These are phyloP conservation scores for Hippopotamyrus pictus DNA, from an alignment of 2,797 vertebrate species.

Conservation along the genomic window DNA sequence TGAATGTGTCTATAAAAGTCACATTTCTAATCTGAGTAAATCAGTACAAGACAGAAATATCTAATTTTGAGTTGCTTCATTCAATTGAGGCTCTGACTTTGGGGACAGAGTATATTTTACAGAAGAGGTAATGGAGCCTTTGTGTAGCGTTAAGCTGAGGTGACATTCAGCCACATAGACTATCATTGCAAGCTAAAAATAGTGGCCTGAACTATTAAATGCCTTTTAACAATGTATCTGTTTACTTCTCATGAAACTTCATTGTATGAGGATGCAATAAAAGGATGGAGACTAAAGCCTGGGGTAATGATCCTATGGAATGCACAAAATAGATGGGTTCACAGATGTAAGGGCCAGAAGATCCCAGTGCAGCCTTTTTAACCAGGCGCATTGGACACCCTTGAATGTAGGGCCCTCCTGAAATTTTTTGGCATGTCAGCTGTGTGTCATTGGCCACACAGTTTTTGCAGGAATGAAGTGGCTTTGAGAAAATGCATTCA, in stretches of 20 bases:
- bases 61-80: conserved; percentile 19
- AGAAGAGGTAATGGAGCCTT: conserved; percentile 29
- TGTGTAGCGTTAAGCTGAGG: conserved; percentile 44
- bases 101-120: conserved; percentile 33
- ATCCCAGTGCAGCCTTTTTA: conserved; percentile 27
- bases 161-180: conserved; percentile 53
- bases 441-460: neutral
- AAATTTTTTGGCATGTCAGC: neutral
- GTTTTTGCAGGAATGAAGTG: neutral
- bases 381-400: neutral
- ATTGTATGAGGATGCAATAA: conserved; percentile 11
- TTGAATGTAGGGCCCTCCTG: neutral
- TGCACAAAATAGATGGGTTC: neutral
- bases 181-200: conserved; percentile 48
- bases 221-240: conserved; percentile 39
- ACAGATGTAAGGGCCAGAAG: conserved; percentile 28
- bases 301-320: conserved; percentile 35
- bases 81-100: conserved; percentile 21
- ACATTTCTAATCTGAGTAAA: neutral
- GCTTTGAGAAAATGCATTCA: neutral
- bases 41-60: neutral
- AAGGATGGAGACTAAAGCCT: conserved; percentile 24
- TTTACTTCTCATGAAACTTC: conserved; percentile 40
- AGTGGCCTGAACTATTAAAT: conserved; percentile 37
- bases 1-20: neutral